Conservation (phyloP, 2,888 invertebrate genomes). For the Cantharis rufa region DNA sequence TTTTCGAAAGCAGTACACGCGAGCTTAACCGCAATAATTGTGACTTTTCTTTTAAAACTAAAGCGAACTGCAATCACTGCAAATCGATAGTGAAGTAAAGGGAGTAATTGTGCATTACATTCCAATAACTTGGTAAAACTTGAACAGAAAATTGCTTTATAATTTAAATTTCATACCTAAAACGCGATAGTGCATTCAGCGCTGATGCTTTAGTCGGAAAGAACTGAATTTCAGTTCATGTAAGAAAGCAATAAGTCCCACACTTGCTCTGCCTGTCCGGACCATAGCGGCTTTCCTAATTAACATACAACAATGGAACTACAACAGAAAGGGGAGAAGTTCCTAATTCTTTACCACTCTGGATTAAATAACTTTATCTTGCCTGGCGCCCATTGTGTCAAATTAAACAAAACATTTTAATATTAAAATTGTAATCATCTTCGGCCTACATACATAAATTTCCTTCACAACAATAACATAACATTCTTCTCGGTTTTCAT, state of each 20-base stretch:
- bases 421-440: background rate
- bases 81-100: background rate
- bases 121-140: background rate
- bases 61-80: background rate
- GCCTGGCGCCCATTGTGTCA: background rate
- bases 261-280: background rate
- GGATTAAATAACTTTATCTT: background rate
- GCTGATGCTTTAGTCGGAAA: too few species aligned
- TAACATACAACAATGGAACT: background rate
- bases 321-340: background rate
- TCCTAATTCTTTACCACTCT: background rate
- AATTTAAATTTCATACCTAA: background rate
- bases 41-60: background rate
- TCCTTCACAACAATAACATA: background rate
- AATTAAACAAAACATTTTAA: background rate
- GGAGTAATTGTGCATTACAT: background rate
- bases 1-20: slow-evolving; percentile 2
- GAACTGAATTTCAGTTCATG: background rate
- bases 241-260: background rate
- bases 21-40: background rate
- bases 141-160: background rate
- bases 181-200: background rate
- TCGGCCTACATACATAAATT: background rate
- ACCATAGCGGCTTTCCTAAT: background rate
- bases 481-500: background rate